Evolutionary conservation across 2,113 vertebrate genomes (phyloP), one percentile per base, ranked within the genome.

Genomic region (Salvator merianae): DNA sequence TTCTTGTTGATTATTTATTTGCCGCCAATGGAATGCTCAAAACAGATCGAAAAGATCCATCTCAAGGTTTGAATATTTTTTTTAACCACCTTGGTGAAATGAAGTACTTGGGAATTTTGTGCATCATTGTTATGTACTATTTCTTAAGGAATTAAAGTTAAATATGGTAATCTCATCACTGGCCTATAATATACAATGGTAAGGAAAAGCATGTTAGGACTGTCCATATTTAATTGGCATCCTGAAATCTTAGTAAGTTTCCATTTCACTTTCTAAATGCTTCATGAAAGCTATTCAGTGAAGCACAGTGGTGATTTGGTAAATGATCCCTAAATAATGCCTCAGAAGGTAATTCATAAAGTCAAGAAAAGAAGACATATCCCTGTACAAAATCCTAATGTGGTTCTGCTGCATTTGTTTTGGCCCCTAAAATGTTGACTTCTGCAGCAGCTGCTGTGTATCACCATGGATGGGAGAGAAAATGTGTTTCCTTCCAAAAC

Each of bases 301-400:
- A 91, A 91, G 10, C 6, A 81, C 30, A 76, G 5, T 85, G 70
- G 81, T 83, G 13, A 3, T 66, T 40, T 81, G 91, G 12, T 65
- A 90, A 93, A 89, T 62, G n/a, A 89, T 88, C 72, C 83, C 38
- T 20, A 92, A 91, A 87, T 72, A 84, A 34, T 6, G 83, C 32
- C 3, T 12, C 7, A 26, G 2, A 83, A 76, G 34, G 14, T 63
- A 74, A 47, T 18, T 76, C 3, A 82, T 88, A 75, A 92, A 88
- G 5, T 0, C 7, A 85, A 55, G 30, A 87, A 88, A 82, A 2
- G 65, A 81, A 59, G 71, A 1, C 81, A 9, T 78, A 59, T 85
- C 69, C 24, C 53, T 72, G 72, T 80, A 74, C 78, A 40, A 43
- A 85, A 91, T 78, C 14, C 0, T 68, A 89, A 55, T 87, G 38